Evolutionary conservation across 2,113 vertebrate species (phyloP).

Genomic region (Eublepharis macularius): DNA sequence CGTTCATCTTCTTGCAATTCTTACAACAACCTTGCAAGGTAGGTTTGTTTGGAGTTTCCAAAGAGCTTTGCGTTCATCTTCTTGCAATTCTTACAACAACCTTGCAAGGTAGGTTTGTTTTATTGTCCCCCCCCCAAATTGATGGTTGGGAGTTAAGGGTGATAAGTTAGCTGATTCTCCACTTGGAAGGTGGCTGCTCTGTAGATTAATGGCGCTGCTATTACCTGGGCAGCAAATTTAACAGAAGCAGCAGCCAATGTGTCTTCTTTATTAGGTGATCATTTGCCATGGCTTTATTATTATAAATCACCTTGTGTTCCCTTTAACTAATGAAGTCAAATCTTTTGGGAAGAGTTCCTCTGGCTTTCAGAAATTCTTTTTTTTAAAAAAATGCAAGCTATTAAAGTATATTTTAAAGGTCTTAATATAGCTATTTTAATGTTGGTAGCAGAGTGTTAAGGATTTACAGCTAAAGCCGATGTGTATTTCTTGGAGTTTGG

Average conservation of each 20-base stretch:
- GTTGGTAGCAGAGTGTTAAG: background rate
- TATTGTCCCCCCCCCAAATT: background rate
- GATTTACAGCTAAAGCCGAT: background rate
- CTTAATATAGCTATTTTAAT: conserved; percentile 2
- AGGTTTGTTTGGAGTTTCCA: too few species aligned
- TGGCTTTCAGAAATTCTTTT: background rate
- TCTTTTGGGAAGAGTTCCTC: background rate
- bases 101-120: background rate
- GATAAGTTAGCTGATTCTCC: conserved; percentile 2
- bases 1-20: too few species aligned
- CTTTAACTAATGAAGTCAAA: background rate
- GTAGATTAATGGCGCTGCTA: background rate
- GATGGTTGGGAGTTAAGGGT: background rate
- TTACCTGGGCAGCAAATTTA: background rate
- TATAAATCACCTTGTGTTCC: background rate
- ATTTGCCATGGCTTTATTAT: background rate
- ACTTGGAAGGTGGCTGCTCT: background rate
- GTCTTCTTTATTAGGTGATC: background rate
- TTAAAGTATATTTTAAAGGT: background rate
- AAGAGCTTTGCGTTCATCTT: background rate
- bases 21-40: too few species aligned
- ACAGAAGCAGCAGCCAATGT: background rate
- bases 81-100: background rate
- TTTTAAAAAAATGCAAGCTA: background rate
- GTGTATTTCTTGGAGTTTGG: conserved; percentile 18